Conservation (phyloP, 2,113 vertebrate species). For the Collichthys lucidus region DNA sequence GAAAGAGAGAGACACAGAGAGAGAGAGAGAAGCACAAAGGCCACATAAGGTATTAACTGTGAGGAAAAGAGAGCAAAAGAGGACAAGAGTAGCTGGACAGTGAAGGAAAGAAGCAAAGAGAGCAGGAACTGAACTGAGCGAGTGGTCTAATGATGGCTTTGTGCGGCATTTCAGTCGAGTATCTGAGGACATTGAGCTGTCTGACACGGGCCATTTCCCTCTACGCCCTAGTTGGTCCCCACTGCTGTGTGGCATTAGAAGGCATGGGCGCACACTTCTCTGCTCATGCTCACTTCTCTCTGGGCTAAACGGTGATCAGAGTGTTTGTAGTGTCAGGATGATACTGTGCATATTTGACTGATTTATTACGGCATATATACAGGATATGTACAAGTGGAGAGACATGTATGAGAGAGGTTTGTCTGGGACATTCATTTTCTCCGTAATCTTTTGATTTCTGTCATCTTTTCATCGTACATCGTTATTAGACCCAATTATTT, state of each 20-base stretch:
- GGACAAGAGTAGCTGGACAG: neutral
- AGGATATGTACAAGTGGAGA: too few relatives aligned
- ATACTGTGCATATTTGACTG: slow-evolving; percentile 8
- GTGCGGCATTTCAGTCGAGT: slow-evolving; percentile 7
- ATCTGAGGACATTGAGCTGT: slow-evolving; percentile 43
- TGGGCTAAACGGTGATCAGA: neutral
- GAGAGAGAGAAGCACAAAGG: neutral
- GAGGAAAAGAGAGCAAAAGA: slow-evolving; percentile 35
- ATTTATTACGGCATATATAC: too few relatives aligned
- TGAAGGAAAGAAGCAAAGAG: slow-evolving; percentile 7
- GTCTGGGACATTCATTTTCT: neutral
- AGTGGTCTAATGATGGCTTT: slow-evolving; percentile 10
- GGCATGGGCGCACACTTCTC: slow-evolving; percentile 14
- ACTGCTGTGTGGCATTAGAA: slow-evolving; percentile 17
- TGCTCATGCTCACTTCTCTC: slow-evolving; percentile 19
- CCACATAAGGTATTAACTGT: too few relatives aligned
- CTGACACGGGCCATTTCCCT: slow-evolving; percentile 44
- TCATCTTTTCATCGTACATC: neutral
- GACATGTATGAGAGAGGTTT: neutral
- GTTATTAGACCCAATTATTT: neutral
- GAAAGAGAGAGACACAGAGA: neutral
- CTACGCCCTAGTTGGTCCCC: slow-evolving; percentile 27
- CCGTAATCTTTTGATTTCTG: neutral
- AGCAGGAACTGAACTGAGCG: neutral
- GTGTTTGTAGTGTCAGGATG: slow-evolving; percentile 8